Evolutionary conservation across 1,140 invertebrate genomes (phyloP).

Genomic region (Drosophila jambulina): DNA sequence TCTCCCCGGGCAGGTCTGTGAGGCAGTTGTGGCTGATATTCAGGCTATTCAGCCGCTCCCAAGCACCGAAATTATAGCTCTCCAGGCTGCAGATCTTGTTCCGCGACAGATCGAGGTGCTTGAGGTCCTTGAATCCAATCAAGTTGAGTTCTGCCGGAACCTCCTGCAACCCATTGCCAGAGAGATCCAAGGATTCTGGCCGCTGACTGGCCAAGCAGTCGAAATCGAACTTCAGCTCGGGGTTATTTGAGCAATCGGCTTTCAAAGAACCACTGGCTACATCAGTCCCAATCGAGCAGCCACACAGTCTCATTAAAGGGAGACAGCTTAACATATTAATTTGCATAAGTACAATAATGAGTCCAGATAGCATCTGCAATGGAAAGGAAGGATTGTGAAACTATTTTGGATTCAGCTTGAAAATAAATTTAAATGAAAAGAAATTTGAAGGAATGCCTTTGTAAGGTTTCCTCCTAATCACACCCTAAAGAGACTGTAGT

Average conservation of each 20-base stretch:
- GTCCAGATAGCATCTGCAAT: too few species aligned
- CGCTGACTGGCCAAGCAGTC: background rate
- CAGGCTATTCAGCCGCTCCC: background rate
- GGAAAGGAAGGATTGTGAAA: too few species aligned
- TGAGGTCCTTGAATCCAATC: background rate
- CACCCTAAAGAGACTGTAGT: too few species aligned
- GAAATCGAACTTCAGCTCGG: background rate
- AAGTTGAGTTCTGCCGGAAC: background rate
- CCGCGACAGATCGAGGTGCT: conserved; percentile 21
- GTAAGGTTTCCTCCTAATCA: too few species aligned
- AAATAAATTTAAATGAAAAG: too few species aligned
- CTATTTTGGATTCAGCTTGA: too few species aligned
- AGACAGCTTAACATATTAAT: too few species aligned
- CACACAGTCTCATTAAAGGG: background rate
- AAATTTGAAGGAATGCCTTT: too few species aligned
- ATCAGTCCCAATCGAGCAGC: background rate
- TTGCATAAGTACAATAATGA: too few species aligned
- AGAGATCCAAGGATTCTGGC: background rate
- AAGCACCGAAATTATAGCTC: background rate
- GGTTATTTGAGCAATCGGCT: background rate
- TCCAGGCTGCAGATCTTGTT: conserved; percentile 16
- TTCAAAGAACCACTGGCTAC: accelerated
- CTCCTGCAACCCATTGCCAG: background rate
- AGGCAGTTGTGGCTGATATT: conserved; percentile 19
- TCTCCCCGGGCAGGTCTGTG: background rate